Base-by-base conservation (phyloP, 2,113 vertebrate species). In the Centropus unirufus region DNA sequence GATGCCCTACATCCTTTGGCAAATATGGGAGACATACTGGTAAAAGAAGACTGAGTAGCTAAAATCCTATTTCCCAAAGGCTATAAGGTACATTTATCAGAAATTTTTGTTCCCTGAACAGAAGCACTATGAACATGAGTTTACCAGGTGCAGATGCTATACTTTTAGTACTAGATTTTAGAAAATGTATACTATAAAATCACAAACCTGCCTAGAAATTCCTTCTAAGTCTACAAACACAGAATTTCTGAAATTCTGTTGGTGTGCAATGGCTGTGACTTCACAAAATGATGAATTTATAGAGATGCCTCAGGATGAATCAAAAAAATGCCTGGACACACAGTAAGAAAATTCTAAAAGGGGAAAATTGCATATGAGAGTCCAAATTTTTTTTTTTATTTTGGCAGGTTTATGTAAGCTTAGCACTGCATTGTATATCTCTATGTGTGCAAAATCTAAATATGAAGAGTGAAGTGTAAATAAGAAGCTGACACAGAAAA, bases 1-100 rank as follows among this genome's bases (percentile, higher is more conserved):
- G 54, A 73, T 73, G 30, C 68, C 46, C 66, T 49, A 66, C 14
- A 39, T 27, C 18, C 57, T 75, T 75, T 39, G 36, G 40, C 66
- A 92, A 92, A 84, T 74, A 47, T 4, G 39, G 42, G 76, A 79
- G 73, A 84, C 27, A 61, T 64, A 81, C 8, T 59, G 57, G 64
- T 64, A 84, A 91, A 72, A 83, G 55, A 74, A 70, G 32, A 83
- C 44, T 7, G 9, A 72, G 46, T n/a, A 79, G 22, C 36, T 82
- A 64, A 84, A 93, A 78, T 62, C 23, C 12, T 61, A 3, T 82
- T 96, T 89, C 26, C 36, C 54, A 79, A 93, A 87, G 46, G 73
- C 66, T 88, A 92, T 85, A 88, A 86, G 44, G 32, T 90, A 20
- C 20, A 72, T 75, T 84, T 80, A 63, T 66, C 62, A 58, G 54